A percentile compares a stretch with the other conserved stretches of the same genome.
These are phyloP conservation scores for Mormyrus lacerda DNA, from an alignment of 2,113 vertebrate species.

Conservation along the genomic window DNA sequence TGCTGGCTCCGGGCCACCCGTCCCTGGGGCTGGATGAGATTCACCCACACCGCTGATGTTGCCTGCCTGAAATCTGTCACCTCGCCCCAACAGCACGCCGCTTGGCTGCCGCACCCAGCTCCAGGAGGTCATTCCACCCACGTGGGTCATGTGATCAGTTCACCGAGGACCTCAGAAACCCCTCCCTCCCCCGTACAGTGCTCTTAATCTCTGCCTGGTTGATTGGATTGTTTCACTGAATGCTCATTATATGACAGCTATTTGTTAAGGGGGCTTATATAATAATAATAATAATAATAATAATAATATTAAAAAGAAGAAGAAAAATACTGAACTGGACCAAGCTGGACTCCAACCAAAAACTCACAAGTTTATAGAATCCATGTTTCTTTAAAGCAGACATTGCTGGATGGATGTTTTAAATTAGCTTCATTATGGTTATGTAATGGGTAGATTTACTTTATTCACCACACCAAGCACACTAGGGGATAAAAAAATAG, in stretches of 20 bases:
- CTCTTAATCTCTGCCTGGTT: neutral
- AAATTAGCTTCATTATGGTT: neutral
- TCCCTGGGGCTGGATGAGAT: neutral
- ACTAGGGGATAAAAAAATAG: neutral
- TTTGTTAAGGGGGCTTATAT: neutral
- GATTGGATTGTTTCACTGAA: neutral
- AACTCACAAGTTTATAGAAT: neutral
- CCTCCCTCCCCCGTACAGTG: neutral
- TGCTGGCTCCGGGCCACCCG: too few relatives aligned
- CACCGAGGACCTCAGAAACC: neutral
- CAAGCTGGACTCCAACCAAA: neutral
- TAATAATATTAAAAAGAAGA: neutral
- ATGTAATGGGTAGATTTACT: neutral
- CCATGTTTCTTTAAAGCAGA: neutral
- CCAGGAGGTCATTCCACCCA: neutral
- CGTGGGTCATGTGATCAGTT: neutral
- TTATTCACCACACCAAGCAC: neutral
- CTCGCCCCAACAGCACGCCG: neutral
- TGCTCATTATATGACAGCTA: neutral
- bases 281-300: neutral
- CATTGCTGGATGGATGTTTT: neutral
- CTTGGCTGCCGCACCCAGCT: neutral
- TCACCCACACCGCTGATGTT: neutral
- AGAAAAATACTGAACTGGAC: neutral
- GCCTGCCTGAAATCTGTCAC: neutral